phyloP scores from a whole-genome alignment of 2,797 vertebrate species.

The Melanotaenia nigrans region DNA sequence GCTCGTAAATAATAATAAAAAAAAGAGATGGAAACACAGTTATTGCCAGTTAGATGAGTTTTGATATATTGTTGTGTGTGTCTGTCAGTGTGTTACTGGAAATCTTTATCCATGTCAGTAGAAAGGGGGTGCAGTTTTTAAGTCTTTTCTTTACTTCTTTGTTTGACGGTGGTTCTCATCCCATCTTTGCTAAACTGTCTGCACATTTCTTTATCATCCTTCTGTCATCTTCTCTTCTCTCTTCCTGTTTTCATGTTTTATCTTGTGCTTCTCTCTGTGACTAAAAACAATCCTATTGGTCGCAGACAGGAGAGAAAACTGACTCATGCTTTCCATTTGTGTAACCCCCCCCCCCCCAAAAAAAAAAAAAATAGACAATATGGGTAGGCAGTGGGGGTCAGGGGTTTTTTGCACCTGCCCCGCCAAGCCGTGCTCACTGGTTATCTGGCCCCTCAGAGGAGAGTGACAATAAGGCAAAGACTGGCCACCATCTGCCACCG shows the following conservation, averaged over 20 bases:
- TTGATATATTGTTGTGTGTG: conserved; percentile 28
- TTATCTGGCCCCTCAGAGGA: conserved; percentile 84
- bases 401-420: conserved; percentile 88
- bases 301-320: conserved; percentile 40
- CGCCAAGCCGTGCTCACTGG: conserved; percentile 82
- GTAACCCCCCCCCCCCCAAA: background rate
- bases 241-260: conserved; percentile 16
- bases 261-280: conserved; percentile 12
- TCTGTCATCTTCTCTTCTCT: conserved; percentile 12
- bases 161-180: background rate
- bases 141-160: conserved; percentile 15
- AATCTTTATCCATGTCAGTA: conserved; percentile 12
- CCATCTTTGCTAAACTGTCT: conserved; percentile 1
- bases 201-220: conserved; percentile 15
- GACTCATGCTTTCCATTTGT: conserved; percentile 64
- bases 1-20: background rate
- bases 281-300: conserved; percentile 30
- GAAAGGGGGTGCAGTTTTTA: background rate
- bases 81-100: conserved; percentile 24
- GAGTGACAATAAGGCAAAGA: conserved; percentile 90
- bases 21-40: background rate
- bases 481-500: conserved; percentile 86
- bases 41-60: conserved; percentile 60
- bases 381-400: conserved; percentile 83
- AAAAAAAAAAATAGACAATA: conserved; percentile 11